Conservation (phyloP, 1,140 invertebrate species). For the Scaptomyza graminum region DNA sequence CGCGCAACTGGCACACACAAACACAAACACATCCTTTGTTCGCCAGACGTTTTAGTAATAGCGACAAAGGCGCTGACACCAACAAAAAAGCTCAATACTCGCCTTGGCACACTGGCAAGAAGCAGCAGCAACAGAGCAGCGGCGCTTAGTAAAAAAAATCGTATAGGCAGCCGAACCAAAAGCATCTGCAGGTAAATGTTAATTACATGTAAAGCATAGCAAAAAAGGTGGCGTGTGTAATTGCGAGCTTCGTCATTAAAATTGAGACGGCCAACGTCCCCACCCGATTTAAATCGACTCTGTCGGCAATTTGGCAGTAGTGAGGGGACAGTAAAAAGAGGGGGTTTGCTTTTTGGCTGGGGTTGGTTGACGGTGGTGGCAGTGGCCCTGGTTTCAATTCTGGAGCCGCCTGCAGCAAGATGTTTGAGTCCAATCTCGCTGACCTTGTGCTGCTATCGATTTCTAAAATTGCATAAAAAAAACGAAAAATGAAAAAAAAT, state of each 20-base stretch:
- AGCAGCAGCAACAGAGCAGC: constrained; percentile 42
- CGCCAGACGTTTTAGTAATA: constrained; percentile 7
- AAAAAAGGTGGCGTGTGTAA: constrained; percentile 9
- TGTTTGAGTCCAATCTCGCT: constrained; percentile 30
- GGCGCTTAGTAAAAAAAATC: constrained; percentile 40
- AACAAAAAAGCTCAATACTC: constrained; percentile 45
- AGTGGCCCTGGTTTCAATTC: constrained; percentile 20
- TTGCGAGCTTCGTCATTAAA: constrained; percentile 6
- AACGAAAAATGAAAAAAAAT: constrained; percentile 28
- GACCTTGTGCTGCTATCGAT: constrained; percentile 75
- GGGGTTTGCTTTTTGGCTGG: neutral
- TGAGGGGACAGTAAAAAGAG: neutral
- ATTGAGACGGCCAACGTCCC: neutral
- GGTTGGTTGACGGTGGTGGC: constrained; percentile 9
- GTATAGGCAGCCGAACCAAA: constrained; percentile 28
- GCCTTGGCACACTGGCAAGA: constrained; percentile 38
- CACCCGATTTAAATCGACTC: constrained; percentile 6
- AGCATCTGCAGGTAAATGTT: constrained; percentile 33
- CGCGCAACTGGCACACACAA: neutral
- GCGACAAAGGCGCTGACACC: constrained; percentile 7
- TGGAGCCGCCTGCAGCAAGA: constrained; percentile 31
- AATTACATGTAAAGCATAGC: constrained; percentile 20
- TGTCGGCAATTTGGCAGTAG: constrained; percentile 27
- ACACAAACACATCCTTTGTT: constrained; percentile 4
- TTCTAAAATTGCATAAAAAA: constrained; percentile 60